Base-by-base conservation (phyloP, 2,797 vertebrate species). In the Chaetophractus vellerosus region DNA sequence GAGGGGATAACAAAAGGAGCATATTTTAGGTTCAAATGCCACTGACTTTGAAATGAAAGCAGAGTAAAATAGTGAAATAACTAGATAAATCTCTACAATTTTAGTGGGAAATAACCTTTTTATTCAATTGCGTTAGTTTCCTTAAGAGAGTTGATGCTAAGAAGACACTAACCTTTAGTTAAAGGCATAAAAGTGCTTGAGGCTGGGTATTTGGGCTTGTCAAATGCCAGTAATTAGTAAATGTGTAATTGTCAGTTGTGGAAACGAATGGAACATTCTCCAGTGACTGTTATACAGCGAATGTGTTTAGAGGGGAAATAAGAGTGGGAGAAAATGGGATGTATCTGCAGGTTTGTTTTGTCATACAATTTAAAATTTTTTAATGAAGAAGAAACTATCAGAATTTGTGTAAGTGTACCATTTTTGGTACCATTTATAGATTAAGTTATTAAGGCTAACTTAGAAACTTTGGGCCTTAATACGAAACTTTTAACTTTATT, bases 371-470 rank as follows among this genome's bases (percentile, higher is more conserved):
- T 90, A 72, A 81, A 23, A 45, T 61, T 90, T 52, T 74, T 90
- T 64, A 84, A 90, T 79, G 33, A 84, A 71, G 6, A 80, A 85
- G 41, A 84, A 90, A 94, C 41, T 78, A 76, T 64, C 38, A 48
- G 28, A 74, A 88, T 81, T 88, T 88, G 23, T 66, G 6, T 82
- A 36, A 66, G 31, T 31, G 75, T 48, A 82, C 18, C 26, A 45
- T 85, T 85, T 78, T 85, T 63, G n/a, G 23, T 52, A 10, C 14
- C 19, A 48, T 64, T 57, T 74, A 19, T 72, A 66, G 38, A 26
- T 61, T 86, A 78, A 52, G 14, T 90, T 80, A 7, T 80, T 85
- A 48, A 55, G n/a, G 84, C 21, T 80, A 84, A 84, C 36, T 59
- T 41, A 50, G 48, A 26, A 84, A 63, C 64, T 88, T 88, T 95